phyloP scores from a whole-genome alignment of 2,797 vertebrate species.

The Alcedo quadribrachys region DNA sequence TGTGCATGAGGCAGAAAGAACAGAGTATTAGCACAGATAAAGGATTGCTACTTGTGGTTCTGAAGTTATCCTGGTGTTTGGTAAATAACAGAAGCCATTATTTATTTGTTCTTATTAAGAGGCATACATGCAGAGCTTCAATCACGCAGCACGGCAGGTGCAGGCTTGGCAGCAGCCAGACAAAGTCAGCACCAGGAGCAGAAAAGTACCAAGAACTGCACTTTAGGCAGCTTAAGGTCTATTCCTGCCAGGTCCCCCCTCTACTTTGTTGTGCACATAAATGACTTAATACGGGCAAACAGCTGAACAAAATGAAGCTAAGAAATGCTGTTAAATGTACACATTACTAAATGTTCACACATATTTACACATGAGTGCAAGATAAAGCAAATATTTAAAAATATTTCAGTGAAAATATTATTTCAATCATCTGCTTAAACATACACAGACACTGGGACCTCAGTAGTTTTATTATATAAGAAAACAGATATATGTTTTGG shows the following conservation, averaged over 20 bases:
- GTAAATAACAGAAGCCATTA: constrained; percentile 39
- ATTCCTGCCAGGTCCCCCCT: neutral
- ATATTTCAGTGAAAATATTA: neutral
- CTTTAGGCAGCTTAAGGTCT: neutral
- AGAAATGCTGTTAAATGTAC: neutral
- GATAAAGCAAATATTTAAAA: neutral
- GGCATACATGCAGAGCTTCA: constrained; percentile 32
- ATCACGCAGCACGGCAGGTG: constrained; percentile 27
- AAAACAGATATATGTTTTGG: neutral
- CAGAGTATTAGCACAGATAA: neutral
- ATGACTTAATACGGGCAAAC: neutral
- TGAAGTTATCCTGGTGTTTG: constrained; percentile 32
- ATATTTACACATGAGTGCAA: neutral
- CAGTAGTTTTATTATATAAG: neutral
- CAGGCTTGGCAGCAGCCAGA: constrained; percentile 1
- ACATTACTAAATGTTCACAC: neutral
- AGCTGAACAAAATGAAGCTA: neutral
- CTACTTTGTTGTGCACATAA: neutral
- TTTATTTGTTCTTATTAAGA: constrained; percentile 48
- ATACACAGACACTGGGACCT: neutral
- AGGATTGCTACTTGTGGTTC: neutral
- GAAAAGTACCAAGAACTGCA: neutral
- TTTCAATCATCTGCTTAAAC: neutral
- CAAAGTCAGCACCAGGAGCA: neutral
- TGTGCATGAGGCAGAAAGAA: neutral